Evolutionary conservation across 1,140 invertebrate species (phyloP).

Genomic region (Glomeris maerens): DNA sequence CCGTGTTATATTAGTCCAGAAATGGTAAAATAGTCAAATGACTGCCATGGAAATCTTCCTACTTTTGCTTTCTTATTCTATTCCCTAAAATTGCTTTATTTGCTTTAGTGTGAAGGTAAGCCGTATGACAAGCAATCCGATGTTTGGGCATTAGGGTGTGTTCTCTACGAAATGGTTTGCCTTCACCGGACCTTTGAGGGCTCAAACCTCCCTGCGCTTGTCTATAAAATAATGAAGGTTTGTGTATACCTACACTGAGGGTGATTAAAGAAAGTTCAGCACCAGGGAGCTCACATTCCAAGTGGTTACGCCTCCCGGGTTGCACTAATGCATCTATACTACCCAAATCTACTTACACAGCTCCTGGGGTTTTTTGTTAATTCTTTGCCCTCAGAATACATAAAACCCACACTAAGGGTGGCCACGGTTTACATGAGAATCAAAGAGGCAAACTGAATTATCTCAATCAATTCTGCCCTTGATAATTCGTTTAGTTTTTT

Average conservation of each 20-base stretch:
- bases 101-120: constrained; percentile 57
- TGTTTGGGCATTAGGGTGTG: constrained; percentile 66
- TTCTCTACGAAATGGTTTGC: constrained; percentile 64
- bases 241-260: neutral
- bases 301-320: no score
- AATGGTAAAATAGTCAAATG: constrained; percentile 44
- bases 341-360: neutral
- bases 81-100: no score
- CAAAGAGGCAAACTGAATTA: no score
- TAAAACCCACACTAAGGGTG: neutral
- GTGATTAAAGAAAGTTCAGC: no score
- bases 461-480: no score
- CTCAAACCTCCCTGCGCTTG: constrained; percentile 54
- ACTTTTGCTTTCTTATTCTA: no score
- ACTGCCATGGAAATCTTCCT: no score
- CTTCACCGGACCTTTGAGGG: constrained; percentile 63
- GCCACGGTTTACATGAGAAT: neutral
- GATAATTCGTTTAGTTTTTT: no score
- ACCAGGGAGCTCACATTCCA: no score
- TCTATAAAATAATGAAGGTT: constrained; percentile 62
- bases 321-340: no score
- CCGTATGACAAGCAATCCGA: constrained; percentile 64
- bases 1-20: constrained; percentile 70
- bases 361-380: neutral
- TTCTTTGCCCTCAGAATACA: neutral